Evolutionary conservation across 1,140 invertebrate genomes (phyloP).

Genomic region (Pemphigus obesinymphae): DNA sequence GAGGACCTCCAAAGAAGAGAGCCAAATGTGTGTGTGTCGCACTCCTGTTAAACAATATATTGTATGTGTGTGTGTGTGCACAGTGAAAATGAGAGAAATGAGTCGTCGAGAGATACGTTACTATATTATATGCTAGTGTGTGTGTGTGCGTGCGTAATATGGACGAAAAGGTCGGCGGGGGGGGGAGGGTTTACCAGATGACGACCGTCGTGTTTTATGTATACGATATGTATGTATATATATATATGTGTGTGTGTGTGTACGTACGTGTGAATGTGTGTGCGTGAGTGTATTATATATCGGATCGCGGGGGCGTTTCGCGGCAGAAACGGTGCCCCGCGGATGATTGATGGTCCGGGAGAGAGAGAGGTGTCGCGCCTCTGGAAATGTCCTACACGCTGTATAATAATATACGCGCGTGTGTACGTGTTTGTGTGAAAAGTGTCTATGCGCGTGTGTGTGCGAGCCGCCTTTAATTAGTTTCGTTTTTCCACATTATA

Average conservation of each 20-base stretch:
- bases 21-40: neutral
- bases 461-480: neutral
- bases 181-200: neutral
- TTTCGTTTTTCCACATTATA: slow-evolving; percentile 5
- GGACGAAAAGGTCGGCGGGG: too few relatives aligned
- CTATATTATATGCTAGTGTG: neutral
- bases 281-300: neutral
- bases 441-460: neutral
- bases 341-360: slow-evolving; percentile 28
- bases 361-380: slow-evolving; percentile 7
- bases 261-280: neutral
- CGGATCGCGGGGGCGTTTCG: neutral
- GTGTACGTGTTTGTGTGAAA: neutral
- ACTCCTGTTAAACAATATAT: neutral
- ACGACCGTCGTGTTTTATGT: neutral
- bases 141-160: neutral
- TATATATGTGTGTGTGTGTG: neutral
- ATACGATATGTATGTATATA: too few relatives aligned
- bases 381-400: too few relatives aligned
- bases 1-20: slow-evolving; percentile 19
- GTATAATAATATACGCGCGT: neutral
- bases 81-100: too few relatives aligned
- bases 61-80: too few relatives aligned
- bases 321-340: neutral
- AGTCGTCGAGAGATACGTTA: too few relatives aligned